Evolutionary conservation across 2,113 vertebrate species (phyloP).

Genomic region (Aptenodytes patagonicus): DNA sequence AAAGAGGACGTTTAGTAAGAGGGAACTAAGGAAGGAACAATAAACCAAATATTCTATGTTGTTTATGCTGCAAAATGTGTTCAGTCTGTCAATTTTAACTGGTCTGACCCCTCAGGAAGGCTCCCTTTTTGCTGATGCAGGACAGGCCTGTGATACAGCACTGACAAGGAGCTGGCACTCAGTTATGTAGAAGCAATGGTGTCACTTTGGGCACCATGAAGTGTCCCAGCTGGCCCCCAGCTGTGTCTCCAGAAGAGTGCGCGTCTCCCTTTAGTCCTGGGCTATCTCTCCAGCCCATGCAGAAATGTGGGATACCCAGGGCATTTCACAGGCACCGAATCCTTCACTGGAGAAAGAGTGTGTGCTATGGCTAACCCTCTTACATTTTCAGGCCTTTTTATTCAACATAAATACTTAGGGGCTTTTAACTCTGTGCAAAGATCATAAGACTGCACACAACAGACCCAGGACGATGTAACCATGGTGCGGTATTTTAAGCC

Average conservation of each 20-base stretch:
- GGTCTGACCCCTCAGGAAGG: not conserved
- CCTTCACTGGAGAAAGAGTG: not conserved
- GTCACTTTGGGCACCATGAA: not conserved
- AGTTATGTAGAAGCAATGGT: not conserved
- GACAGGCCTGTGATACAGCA: not conserved
- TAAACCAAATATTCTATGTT: not conserved
- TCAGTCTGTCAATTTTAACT: not conserved
- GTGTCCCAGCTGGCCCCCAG: not conserved
- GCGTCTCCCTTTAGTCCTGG: not conserved
- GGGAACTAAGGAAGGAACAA: not conserved
- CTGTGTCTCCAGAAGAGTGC: not conserved
- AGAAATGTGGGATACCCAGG: not conserved
- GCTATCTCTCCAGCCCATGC: not conserved
- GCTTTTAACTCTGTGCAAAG: not conserved
- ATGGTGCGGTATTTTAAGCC: not conserved
- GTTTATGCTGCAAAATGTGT: not conserved
- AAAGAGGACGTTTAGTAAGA: not conserved
- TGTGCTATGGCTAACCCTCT: not conserved
- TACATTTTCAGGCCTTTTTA: not conserved
- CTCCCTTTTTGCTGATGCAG: not conserved
- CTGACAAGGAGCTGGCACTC: not conserved
- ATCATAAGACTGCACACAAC: not conserved
- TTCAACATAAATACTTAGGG: not conserved
- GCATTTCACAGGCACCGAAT: not conserved
- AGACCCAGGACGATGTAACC: not conserved